A percentile compares a stretch with the other conserved stretches of the same genome.
These are phyloP conservation scores for Turnix velox DNA, from an alignment of 2,113 vertebrate species.

Conservation along the genomic window DNA sequence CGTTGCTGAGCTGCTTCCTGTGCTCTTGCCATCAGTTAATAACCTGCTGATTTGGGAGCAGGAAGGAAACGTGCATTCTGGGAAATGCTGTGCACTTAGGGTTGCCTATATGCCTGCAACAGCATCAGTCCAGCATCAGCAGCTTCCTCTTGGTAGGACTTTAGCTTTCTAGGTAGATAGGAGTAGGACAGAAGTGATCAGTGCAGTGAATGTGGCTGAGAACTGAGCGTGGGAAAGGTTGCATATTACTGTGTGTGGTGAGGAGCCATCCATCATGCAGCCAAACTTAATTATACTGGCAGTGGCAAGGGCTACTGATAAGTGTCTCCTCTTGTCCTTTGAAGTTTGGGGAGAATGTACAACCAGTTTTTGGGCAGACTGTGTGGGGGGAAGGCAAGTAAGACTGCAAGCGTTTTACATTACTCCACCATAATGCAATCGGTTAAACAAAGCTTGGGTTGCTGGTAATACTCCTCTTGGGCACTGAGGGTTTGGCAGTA, in stretches of 20 bases:
- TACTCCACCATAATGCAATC: neutral
- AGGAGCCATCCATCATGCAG: neutral
- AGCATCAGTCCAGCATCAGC: neutral
- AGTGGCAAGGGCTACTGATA: neutral
- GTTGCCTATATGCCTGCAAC: neutral
- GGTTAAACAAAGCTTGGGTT: neutral
- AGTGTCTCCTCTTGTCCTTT: neutral
- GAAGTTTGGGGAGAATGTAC: neutral
- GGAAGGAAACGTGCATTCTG: neutral
- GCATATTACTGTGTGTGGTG: neutral
- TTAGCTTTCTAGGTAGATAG: neutral
- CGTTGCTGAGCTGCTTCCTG: neutral
- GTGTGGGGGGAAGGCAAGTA: neutral
- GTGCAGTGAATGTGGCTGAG: neutral
- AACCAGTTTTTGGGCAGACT: neutral
- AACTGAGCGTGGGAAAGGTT: neutral
- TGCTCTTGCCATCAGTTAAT: neutral
- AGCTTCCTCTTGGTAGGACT: neutral
- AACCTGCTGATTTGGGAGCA: neutral
- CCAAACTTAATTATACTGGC: neutral
- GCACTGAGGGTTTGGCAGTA: neutral
- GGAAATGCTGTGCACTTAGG: neutral
- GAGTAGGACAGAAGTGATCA: neutral
- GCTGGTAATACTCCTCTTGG: neutral
- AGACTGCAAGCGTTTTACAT: neutral